Evolutionary conservation across 2,888 invertebrate genomes (phyloP), one percentile per base, ranked within the genome.

Genomic region (Drosophila leonis): DNA sequence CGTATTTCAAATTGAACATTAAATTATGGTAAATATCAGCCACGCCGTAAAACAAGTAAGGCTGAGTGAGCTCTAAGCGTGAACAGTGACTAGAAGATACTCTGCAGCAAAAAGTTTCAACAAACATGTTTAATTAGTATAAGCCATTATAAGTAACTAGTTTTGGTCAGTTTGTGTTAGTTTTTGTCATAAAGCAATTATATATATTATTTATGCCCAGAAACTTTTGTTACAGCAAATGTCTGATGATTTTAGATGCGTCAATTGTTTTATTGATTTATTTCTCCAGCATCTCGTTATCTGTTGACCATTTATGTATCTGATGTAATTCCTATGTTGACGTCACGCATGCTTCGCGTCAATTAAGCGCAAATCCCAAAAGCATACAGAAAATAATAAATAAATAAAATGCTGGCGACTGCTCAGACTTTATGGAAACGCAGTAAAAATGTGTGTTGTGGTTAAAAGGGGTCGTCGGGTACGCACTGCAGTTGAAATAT

Each of bases 311-410:
- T 77, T 82, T 77, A 70, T 70, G 76, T 73, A 59, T 27, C 64
- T 91, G 91, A 91, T 87, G 89, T 82, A 90, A 91, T 88, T 83
- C 83, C 78, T 80, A 71, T 74, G 89, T 82, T 90, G 75, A 88
- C 78, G 79, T 89, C 89, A 82, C 80, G 76, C 76, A 72, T 18
- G 24, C 75, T 79, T 80, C 72, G 68, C 61, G 71, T 72, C 57
- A 81, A 72, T 78, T 65, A 80, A 62, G 69, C 66, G 37, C 52
- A 56, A 59, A 55, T 60, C 68, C 18, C 65, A 64, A 62, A 59
- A 59, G 55, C 63, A 69, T 54, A 63, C 60, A 31, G 46, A 49
- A 51, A 52, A 73, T 57, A 74, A 61, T 63, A 66, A 64, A 60
- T 51, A 72, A 54, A 60, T 74, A 59, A 74, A 59, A 52, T 68